phyloP scores from a whole-genome alignment of 2,888 invertebrate species.

The Dugesia japonica region DNA sequence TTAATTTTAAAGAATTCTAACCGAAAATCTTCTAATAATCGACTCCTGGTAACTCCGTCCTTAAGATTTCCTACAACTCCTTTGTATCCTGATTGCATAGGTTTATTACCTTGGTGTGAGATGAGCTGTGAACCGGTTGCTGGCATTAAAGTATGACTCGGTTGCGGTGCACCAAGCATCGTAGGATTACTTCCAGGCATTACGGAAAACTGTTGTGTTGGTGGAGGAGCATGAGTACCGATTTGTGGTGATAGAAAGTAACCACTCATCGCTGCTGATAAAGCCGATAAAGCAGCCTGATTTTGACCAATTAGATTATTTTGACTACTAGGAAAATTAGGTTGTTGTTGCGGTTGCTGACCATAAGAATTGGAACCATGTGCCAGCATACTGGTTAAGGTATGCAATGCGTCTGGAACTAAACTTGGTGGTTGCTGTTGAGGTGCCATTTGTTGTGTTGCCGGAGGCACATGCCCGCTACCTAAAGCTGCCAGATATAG shows the following conservation, averaged over 20 bases:
- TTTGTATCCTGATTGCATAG: slow-evolving; percentile 20
- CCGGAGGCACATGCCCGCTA: neutral
- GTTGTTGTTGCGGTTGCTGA: neutral
- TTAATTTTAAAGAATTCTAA: too few species aligned
- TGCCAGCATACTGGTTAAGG: neutral
- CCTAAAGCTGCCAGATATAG: neutral
- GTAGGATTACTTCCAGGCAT: neutral
- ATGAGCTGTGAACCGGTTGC: neutral
- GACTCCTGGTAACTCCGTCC: neutral
- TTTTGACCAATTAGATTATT: slow-evolving; percentile 9
- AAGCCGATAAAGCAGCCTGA: neutral
- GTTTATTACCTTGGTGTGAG: neutral
- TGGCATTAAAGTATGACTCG: neutral
- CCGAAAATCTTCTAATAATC: slow-evolving; percentile 12
- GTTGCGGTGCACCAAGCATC: neutral
- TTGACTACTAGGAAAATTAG: slow-evolving; percentile 5
- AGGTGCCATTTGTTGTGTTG: neutral
- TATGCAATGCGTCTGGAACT: neutral
- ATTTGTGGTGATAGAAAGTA: neutral
- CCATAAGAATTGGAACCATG: neutral
- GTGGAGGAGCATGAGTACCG: neutral
- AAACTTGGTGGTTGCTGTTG: neutral
- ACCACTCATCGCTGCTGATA: neutral
- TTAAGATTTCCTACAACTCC: neutral
- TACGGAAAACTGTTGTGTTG: neutral